Percentiles rank a stretch among this genome's conserved stretches.
Evolutionary conservation across 2,888 invertebrate species (phyloP).

Genomic region (Caprella mutica): DNA sequence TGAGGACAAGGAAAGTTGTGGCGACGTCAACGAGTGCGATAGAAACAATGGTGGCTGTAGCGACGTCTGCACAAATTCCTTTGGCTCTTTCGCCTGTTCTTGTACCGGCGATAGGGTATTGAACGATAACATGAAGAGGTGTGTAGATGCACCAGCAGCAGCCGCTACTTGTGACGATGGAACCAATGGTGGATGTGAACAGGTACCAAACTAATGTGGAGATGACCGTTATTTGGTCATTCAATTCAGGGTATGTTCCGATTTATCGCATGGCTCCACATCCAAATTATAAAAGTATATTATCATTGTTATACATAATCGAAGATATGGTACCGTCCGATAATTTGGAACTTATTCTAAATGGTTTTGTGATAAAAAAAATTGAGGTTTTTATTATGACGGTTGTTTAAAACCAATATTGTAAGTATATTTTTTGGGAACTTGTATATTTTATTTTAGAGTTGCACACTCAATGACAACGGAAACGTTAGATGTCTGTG

Average conservation of each 20-base stretch:
- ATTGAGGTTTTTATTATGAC: no score
- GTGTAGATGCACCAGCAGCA: neutral
- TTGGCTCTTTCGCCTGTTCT: slow-evolving; percentile 1
- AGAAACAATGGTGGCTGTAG: slow-evolving; percentile 50
- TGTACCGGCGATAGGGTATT: neutral
- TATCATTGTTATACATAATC: no score
- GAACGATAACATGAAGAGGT: neutral
- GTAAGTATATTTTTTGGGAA: no score
- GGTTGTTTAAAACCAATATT: no score
- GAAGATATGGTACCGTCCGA: no score
- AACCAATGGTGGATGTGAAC: slow-evolving; percentile 13
- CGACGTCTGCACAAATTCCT: slow-evolving; percentile 1
- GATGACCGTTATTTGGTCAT: slow-evolving; percentile 47
- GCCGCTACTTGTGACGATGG: neutral
- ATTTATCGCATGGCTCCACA: no score
- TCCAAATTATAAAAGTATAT: no score
- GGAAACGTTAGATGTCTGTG: neutral
- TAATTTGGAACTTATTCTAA: no score
- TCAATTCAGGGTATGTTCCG: no score
- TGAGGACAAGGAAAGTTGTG: slow-evolving; percentile 37
- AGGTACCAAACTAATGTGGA: slow-evolving; percentile 39
- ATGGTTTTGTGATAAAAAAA: no score
- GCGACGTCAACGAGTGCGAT: slow-evolving; percentile 51
- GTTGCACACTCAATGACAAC: neutral
- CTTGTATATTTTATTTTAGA: no score